These are phyloP conservation scores for Brachyopa scutellaris DNA, from an alignment of 2,888 invertebrate species.

Conservation along the genomic window DNA sequence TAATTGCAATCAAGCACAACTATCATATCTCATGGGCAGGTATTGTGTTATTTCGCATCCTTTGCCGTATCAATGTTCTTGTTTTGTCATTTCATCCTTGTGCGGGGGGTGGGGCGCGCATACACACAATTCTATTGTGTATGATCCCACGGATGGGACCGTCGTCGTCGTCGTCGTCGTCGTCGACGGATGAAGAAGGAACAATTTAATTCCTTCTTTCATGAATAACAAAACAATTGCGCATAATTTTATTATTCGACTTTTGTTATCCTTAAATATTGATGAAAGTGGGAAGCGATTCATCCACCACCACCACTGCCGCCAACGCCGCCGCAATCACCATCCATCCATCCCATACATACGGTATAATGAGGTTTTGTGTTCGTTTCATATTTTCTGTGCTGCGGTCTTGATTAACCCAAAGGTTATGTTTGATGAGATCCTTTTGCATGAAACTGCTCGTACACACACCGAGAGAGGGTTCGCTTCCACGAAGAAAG, in stretches of 20 bases:
- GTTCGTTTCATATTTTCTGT: slow-evolving; percentile 29
- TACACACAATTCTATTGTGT: slow-evolving; percentile 25
- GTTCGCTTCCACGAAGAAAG: not conserved
- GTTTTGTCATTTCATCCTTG: slow-evolving; percentile 36
- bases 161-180: no score
- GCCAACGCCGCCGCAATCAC: not conserved
- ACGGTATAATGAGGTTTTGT: slow-evolving; percentile 51
- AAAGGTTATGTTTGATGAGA: slow-evolving; percentile 53
- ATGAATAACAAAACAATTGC: slow-evolving; percentile 72
- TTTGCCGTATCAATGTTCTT: slow-evolving; percentile 10
- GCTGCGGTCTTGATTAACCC: slow-evolving; percentile 61
- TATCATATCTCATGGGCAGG: slow-evolving; percentile 54
- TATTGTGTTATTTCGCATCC: slow-evolving; percentile 15
- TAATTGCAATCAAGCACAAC: slow-evolving; percentile 64
- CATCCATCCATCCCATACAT: no score
- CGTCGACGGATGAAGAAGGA: slow-evolving; percentile 6
- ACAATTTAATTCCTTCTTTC: slow-evolving; percentile 65
- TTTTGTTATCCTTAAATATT: slow-evolving; percentile 67
- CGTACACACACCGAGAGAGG: slow-evolving; percentile 4
- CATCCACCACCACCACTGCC: slow-evolving; percentile 9
- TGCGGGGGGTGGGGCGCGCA: no score
- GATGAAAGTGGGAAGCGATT: slow-evolving; percentile 58
- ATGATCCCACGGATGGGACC: not conserved
- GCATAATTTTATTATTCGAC: slow-evolving; percentile 71
- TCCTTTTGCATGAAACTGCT: slow-evolving; percentile 32